Base-by-base conservation (phyloP, 2,797 vertebrate genomes). In the Lerista edwardsae region DNA sequence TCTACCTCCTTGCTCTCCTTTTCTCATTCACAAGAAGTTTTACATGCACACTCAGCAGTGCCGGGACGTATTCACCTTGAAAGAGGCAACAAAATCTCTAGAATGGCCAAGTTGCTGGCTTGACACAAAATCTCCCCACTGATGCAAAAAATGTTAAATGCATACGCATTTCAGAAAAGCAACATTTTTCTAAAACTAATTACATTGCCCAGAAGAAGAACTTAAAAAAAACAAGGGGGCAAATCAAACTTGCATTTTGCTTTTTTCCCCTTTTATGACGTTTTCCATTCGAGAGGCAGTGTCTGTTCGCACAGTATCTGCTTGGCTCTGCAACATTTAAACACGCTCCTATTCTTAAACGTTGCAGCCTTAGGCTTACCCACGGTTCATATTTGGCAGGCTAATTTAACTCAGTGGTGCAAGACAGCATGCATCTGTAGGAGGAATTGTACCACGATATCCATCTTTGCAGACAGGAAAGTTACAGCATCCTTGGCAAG, bases 311-410 rank as follows among this genome's bases (percentile, higher is more conserved):
- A 31, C 59, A 55, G 39, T 55, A 79, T 6, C 36, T 51, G 44
- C 29, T 83, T 73, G 64, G 71, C 86, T 59, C 80, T 11, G 10
- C 82, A 82, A 9, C 83, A 80, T 89, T 91, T 85, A 88, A 86
- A 88, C 31, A 1, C 15, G 44, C 77, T 81, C 79, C 87, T 61
- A 44, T 29, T 81, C 76, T 86, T 65, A 82, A 83, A 86, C 31
- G 67, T 85, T 80, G 82, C 0, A 1, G 73, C 86, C 89, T 76
- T 71, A 86, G 90, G 84, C 64, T n/a, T 27, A 84, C 80, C 80
- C 75, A 89, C 61, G 65, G 85, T 85, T 89, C 81, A 34, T 87
- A 86, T 74, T 68, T 88, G 79, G 84, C 86, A 80, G 55, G 39
- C 69, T 86, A 74, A 68, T 47, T 72, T 79, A 75, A 88, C 91